Percentiles rank a stretch among this genome's conserved stretches.
Evolutionary conservation across 2,797 vertebrate species (phyloP).

Genomic region (Margarornis squamiger): DNA sequence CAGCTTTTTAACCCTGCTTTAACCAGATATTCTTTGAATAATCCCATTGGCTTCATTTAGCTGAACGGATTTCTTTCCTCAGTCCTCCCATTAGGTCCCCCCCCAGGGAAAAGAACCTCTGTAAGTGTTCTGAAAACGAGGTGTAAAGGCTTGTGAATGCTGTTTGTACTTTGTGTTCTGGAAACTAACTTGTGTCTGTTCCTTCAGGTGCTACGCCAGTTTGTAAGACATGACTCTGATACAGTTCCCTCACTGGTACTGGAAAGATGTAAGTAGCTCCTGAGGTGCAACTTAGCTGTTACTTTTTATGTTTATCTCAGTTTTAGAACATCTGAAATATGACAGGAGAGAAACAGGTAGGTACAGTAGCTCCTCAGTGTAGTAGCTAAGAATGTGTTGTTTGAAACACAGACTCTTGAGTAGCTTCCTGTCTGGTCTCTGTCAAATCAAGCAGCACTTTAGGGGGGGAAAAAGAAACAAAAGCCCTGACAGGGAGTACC

Average conservation of each 20-base stretch:
- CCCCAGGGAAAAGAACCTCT: rapidly evolving
- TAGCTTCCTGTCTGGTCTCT: neutral
- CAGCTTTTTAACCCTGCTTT: neutral
- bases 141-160: neutral
- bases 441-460: neutral
- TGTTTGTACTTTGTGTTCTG: neutral
- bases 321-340: neutral
- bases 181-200: neutral
- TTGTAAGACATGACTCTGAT: slow-evolving; percentile 81
- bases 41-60: neutral
- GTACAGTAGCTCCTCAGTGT: neutral
- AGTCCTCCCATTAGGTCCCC: rapidly evolving
- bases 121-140: rapidly evolving
- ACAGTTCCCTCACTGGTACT: slow-evolving; percentile 79
- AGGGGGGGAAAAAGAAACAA: neutral
- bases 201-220: slow-evolving; percentile 83
- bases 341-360: neutral
- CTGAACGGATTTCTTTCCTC: neutral
- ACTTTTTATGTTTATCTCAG: neutral
- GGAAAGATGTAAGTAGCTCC: slow-evolving; percentile 88
- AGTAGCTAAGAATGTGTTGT: neutral
- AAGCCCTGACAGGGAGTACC: neutral
- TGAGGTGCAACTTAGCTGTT: neutral
- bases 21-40: neutral
- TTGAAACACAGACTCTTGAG: neutral